These are phyloP conservation scores for Alsophila aescularia DNA, from an alignment of 2,888 invertebrate species.

Conservation along the genomic window DNA sequence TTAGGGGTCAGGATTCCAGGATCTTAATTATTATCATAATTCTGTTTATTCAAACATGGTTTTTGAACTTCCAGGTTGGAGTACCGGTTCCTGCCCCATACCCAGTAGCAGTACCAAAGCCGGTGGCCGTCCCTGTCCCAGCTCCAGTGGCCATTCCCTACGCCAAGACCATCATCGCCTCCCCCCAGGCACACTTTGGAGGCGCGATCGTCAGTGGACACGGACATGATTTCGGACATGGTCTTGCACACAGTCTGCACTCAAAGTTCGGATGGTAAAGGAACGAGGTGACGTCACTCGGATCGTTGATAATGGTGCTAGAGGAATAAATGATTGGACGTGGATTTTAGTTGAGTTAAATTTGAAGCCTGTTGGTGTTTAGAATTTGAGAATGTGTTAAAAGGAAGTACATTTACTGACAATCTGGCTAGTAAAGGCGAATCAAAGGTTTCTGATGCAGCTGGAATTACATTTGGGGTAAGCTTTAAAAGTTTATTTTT, in stretches of 20 bases:
- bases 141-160: constrained; percentile 58
- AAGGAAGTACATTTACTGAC: too few species aligned
- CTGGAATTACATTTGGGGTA: neutral
- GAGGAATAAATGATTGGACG: neutral
- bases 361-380: too few species aligned
- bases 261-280: constrained; percentile 20
- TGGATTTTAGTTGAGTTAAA: neutral
- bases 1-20: too few species aligned
- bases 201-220: constrained; percentile 41
- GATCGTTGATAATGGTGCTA: constrained; percentile 5
- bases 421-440: neutral
- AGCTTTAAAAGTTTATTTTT: neutral
- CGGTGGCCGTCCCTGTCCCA: constrained; percentile 72
- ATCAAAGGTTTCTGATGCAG: neutral
- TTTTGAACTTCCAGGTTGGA: constrained; percentile 61
- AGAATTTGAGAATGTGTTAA: too few species aligned
- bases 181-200: constrained; percentile 41
- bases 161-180: constrained; percentile 48
- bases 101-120: constrained; percentile 74
- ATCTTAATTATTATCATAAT: neutral
- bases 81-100: constrained; percentile 77
- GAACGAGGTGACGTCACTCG: neutral
- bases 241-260: constrained; percentile 9
- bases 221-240: constrained; percentile 14
- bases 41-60: constrained; percentile 4